These are phyloP conservation scores for Ondatra zibethicus DNA, from an alignment of 2,113 vertebrate genomes.

Conservation along the genomic window DNA sequence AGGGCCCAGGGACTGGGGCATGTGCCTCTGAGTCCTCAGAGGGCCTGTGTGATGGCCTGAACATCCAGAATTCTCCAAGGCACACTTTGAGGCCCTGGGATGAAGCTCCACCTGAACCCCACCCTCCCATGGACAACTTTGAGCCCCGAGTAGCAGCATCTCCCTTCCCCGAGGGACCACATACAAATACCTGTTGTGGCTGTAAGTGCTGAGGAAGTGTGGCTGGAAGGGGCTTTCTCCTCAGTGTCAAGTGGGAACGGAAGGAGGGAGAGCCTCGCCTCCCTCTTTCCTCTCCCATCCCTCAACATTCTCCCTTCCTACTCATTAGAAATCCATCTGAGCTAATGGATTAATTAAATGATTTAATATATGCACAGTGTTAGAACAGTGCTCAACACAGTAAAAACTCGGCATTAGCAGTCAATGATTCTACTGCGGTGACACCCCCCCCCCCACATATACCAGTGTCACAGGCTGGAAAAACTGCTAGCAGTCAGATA, in stretches of 20 bases:
- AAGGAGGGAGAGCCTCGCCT: not conserved
- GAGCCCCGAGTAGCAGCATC: not conserved
- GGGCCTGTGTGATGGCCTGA: not conserved
- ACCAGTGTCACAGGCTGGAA: not conserved
- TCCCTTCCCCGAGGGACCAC: not conserved
- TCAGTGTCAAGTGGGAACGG: not conserved
- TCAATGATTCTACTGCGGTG: not conserved
- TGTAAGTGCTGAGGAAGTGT: not conserved
- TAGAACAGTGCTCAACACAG: not conserved
- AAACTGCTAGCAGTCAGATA: not conserved
- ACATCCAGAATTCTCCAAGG: not conserved
- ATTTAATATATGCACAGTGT: not conserved
- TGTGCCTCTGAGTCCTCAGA: not conserved
- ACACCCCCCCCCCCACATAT: not conserved
- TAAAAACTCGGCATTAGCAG: not conserved
- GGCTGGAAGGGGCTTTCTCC: not conserved
- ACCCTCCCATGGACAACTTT: not conserved
- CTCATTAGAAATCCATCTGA: slow-evolving; percentile 9
- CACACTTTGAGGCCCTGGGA: not conserved
- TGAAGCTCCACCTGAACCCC: not conserved
- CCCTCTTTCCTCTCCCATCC: not conserved
- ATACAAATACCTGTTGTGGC: not conserved
- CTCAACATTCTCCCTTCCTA: not conserved
- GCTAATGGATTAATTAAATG: not conserved
- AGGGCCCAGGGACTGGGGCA: too few species aligned